Conservation (phyloP, 2,797 vertebrate genomes). For the Semotilus atromaculatus region DNA sequence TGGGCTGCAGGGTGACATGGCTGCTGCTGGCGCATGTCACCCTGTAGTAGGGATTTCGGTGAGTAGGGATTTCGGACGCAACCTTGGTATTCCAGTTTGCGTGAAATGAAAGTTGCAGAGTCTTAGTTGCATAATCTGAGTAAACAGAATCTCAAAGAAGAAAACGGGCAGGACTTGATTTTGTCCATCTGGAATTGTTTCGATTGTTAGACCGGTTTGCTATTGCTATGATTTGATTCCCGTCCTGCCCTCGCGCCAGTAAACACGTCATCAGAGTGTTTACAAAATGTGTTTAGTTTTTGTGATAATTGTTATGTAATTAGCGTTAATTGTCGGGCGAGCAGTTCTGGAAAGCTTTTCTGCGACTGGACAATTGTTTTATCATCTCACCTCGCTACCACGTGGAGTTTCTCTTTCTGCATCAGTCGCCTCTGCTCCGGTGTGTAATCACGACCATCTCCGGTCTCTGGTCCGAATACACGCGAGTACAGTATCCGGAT, state of each 20-base stretch:
- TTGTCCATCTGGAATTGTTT: too few species aligned
- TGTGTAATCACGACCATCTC: conserved; percentile 35
- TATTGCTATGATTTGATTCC: not conserved
- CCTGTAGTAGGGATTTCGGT: too few species aligned
- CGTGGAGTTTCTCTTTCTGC: conserved; percentile 78
- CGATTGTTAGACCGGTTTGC: not conserved
- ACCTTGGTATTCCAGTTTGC: too few species aligned
- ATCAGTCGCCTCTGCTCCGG: conserved; percentile 77
- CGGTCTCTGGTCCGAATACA: conserved; percentile 75
- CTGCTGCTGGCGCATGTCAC: too few species aligned
- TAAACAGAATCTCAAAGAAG: not conserved
- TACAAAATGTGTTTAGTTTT: not conserved
- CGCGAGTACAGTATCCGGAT: conserved; percentile 83
- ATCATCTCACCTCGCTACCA: conserved; percentile 79
- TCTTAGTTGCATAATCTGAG: too few species aligned
- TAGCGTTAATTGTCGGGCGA: not conserved
- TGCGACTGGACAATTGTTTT: not conserved
- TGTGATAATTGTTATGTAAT: not conserved
- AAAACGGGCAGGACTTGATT: not conserved
- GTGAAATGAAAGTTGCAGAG: too few species aligned
- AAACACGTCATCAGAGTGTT: too few species aligned
- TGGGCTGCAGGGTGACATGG: too few species aligned
- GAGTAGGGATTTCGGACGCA: too few species aligned
- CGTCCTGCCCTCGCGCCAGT: too few species aligned
- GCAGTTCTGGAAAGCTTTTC: not conserved